Evolutionary conservation across 1,140 invertebrate species (phyloP).

Genomic region (Drosophila albomicans): DNA sequence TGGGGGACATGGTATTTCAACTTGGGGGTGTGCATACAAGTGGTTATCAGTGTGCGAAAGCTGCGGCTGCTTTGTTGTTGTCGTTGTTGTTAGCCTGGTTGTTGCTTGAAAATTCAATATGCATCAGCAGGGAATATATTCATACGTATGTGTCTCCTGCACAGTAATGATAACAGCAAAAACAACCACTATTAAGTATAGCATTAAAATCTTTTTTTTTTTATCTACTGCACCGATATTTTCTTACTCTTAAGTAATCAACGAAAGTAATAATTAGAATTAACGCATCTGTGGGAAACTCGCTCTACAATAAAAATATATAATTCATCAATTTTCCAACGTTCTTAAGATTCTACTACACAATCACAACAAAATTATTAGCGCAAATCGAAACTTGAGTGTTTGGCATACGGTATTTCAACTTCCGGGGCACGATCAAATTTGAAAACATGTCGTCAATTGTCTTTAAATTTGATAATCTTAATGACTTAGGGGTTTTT

Average conservation of each 20-base stretch:
- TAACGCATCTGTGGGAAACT: no score
- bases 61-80: slow-evolving; percentile 20
- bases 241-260: slow-evolving; percentile 2
- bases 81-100: slow-evolving; percentile 19
- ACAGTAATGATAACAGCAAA: slow-evolving; percentile 15
- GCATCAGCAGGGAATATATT: slow-evolving; percentile 38
- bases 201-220: not conserved
- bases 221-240: not conserved
- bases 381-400: no score
- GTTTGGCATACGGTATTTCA: no score
- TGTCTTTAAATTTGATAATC: no score
- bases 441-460: no score
- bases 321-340: no score
- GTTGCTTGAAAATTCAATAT: slow-evolving; percentile 64
- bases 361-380: no score
- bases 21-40: slow-evolving; percentile 62
- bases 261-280: not conserved
- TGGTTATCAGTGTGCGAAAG: slow-evolving; percentile 67
- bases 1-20: not conserved
- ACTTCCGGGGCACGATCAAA: no score
- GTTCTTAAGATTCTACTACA: no score
- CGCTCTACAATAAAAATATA: no score
- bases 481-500: no score
- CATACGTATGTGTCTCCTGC: slow-evolving; percentile 1
- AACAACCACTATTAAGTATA: slow-evolving; percentile 15